Base-by-base conservation (phyloP, 2,888 invertebrate species). In the Eremobia ochroleuca region DNA sequence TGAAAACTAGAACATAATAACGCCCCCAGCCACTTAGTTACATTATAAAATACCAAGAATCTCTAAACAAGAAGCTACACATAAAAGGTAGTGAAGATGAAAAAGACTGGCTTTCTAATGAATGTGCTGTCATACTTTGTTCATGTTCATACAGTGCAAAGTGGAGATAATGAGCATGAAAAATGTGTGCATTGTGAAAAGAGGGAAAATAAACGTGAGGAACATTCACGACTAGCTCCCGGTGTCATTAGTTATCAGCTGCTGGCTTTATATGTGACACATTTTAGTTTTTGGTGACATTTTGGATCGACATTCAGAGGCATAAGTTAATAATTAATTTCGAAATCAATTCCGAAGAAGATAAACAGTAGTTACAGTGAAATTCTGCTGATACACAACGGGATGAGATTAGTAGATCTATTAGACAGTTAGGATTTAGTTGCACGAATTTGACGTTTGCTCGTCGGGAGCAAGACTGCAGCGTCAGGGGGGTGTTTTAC, bases 101-200 rank as follows among this genome's bases (percentile, higher is more conserved):
- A 77, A 66, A 70, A 67, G 21, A 70, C 62, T 70, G 74, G 28
- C 52, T 66, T 74, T 69, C 66, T 87, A 74, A 81, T 87, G 72
- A 81, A 85, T 81, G 66, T 76, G 62, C 71, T 83, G 71, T 81
- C 69, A 77, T 74, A 87, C 66, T 75, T 73, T 65, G 81, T 66
- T 73, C 76, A 76, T 79, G 81, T 66, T 76, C 77, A 76, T 83
- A 70, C 67, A 73, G 78, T 83, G 74, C 76, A 75, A 76, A 84
- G 74, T 82, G 86, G 66, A 78, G 78, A 79, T 81, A 83, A 76
- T 84, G 75, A 82, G 58, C 52, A 73, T 86, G 77, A 84, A 88
- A 83, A 86, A 79, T 86, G 69, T 62, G 43, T 81, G 79, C 43
- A 68, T 67, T 70, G 77, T 73, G 66, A 76, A 70, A 71, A 61